phyloP scores from a whole-genome alignment of 2,797 vertebrate species.

The Momotus momota region DNA sequence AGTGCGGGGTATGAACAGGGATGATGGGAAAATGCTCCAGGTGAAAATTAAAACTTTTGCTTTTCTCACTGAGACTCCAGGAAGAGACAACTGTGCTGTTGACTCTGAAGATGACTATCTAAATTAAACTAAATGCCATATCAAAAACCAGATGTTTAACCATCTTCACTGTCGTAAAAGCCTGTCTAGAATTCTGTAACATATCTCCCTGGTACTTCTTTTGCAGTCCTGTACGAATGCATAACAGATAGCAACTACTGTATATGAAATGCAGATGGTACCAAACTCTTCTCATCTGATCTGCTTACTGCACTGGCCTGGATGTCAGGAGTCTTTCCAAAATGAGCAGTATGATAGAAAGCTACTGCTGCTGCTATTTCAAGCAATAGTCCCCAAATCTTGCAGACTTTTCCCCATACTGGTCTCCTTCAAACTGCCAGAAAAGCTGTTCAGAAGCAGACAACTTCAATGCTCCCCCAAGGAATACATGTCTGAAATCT shows the following conservation, averaged over 20 bases:
- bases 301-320: background rate
- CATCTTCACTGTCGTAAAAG: background rate
- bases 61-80: background rate
- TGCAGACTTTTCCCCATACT: background rate
- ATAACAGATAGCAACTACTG: background rate
- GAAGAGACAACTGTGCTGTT: background rate
- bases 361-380: background rate
- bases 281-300: background rate
- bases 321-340: background rate
- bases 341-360: background rate
- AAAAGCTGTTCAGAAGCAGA: background rate
- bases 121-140: background rate
- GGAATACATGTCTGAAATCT: background rate
- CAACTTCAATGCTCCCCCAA: background rate
- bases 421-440: background rate
- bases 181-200: background rate
- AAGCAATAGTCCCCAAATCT: background rate
- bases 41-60: background rate
- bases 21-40: background rate
- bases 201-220: background rate
- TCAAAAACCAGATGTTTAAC: background rate
- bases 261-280: background rate
- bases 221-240: background rate
- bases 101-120: background rate
- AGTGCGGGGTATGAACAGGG: background rate